Evolutionary conservation across 2,113 vertebrate species (phyloP).

Genomic region (Myrmecobius fasciatus): DNA sequence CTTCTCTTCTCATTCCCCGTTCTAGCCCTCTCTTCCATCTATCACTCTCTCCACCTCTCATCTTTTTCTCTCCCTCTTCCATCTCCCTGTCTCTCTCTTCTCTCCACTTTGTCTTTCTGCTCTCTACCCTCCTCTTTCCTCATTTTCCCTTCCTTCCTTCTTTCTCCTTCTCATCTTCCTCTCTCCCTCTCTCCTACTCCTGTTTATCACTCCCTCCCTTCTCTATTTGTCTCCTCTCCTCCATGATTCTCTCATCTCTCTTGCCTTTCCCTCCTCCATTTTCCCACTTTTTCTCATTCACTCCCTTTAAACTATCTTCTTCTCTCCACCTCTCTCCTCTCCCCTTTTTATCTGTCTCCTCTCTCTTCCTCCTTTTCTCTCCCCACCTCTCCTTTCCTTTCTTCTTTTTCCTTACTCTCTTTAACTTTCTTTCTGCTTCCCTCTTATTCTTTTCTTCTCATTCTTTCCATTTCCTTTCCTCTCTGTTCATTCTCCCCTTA

Average conservation of each 20-base stretch:
- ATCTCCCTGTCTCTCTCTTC: too few relatives aligned
- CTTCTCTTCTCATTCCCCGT: rapidly evolving
- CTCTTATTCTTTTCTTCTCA: background rate
- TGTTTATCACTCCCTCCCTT: background rate
- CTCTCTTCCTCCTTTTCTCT: background rate
- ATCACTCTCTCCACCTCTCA: background rate
- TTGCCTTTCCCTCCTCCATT: too few relatives aligned
- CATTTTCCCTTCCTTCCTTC: rapidly evolving
- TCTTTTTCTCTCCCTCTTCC: too few relatives aligned
- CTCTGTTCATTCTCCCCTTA: background rate
- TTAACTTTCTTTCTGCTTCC: background rate
- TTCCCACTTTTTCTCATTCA: background rate
- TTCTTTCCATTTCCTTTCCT: background rate
- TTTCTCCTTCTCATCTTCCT: background rate
- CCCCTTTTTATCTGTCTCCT: background rate
- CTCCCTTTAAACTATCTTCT: background rate
- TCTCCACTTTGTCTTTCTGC: too few relatives aligned
- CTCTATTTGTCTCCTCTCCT: background rate
- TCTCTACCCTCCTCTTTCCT: too few relatives aligned
- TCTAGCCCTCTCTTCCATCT: too few relatives aligned
- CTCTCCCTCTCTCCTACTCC: background rate
- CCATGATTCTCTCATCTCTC: too few relatives aligned
- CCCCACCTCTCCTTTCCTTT: background rate
- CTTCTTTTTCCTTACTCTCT: too few relatives aligned
- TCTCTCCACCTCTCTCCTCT: background rate